phyloP scores from a whole-genome alignment of 2,797 vertebrate genomes.

The Enteromius fasciolatus region DNA sequence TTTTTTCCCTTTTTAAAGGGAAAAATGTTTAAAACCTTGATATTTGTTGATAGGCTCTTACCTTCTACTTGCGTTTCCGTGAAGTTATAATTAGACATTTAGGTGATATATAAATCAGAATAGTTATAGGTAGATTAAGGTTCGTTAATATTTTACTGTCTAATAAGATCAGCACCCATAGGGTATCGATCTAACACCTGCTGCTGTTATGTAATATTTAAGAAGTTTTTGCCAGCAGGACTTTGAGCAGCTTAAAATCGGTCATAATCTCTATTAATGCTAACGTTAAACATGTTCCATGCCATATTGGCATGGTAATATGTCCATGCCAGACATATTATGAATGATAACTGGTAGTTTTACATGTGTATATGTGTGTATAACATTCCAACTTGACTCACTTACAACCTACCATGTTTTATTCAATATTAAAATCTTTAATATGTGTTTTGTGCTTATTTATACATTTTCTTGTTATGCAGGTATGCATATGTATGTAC shows the following conservation, averaged over 20 bases:
- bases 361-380: too few relatives aligned
- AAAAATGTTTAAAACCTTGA: background rate
- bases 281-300: conserved; percentile 10
- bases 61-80: background rate
- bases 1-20: too few relatives aligned
- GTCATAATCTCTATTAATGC: conserved; percentile 34
- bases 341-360: background rate
- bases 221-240: conserved; percentile 27
- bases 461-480: background rate
- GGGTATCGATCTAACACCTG: conserved; percentile 23
- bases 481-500: too few relatives aligned
- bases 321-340: background rate
- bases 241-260: conserved; percentile 29
- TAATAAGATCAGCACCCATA: background rate
- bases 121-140: background rate
- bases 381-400: background rate
- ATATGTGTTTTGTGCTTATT: background rate
- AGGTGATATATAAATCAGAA: background rate
- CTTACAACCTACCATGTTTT: background rate
- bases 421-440: background rate
- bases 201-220: conserved; percentile 36
- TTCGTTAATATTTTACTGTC: conserved; percentile 10
- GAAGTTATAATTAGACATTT: background rate
- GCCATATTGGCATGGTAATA: background rate
- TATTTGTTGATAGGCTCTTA: background rate